These are phyloP conservation scores for Acrobasis consociella DNA, from an alignment of 2,888 invertebrate species.

Conservation along the genomic window DNA sequence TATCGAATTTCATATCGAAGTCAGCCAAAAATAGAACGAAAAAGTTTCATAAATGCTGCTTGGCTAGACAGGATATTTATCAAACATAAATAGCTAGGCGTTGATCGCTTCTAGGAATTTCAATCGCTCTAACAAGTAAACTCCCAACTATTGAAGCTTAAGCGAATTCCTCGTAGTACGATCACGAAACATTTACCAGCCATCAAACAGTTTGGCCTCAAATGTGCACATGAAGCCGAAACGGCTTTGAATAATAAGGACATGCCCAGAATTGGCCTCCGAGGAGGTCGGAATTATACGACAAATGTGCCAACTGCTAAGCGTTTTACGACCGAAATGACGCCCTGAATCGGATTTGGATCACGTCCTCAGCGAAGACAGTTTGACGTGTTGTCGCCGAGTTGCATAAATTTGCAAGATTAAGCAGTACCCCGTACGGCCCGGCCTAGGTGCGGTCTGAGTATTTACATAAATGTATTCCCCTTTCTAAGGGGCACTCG, in stretches of 20 bases:
- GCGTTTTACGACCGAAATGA: conserved; percentile 76
- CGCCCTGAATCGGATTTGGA: conserved; percentile 76
- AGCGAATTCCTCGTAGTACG: neutral
- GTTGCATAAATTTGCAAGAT: conserved; percentile 82
- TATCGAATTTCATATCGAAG: neutral
- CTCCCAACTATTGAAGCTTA: neutral
- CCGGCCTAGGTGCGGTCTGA: conserved; percentile 55
- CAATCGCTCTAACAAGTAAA: neutral
- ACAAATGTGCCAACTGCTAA: conserved; percentile 76
- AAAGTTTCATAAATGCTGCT: neutral
- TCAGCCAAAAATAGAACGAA: neutral
- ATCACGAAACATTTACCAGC: conserved; percentile 13
- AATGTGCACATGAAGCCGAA: conserved; percentile 43
- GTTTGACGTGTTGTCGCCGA: conserved; percentile 76
- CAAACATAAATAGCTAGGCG: neutral
- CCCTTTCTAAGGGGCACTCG: conserved; percentile 37
- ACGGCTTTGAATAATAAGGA: conserved; percentile 68
- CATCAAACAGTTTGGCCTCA: conserved; percentile 24
- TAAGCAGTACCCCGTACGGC: conserved; percentile 49
- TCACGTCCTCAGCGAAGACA: conserved; percentile 75
- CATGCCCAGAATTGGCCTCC: conserved; percentile 49
- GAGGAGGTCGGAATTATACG: conserved; percentile 68
- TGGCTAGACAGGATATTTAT: neutral
- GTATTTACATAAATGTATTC: conserved; percentile 68
- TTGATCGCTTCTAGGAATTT: neutral